These are phyloP conservation scores for Drosophila murphyi DNA, from an alignment of 1,140 invertebrate genomes.

Conservation along the genomic window DNA sequence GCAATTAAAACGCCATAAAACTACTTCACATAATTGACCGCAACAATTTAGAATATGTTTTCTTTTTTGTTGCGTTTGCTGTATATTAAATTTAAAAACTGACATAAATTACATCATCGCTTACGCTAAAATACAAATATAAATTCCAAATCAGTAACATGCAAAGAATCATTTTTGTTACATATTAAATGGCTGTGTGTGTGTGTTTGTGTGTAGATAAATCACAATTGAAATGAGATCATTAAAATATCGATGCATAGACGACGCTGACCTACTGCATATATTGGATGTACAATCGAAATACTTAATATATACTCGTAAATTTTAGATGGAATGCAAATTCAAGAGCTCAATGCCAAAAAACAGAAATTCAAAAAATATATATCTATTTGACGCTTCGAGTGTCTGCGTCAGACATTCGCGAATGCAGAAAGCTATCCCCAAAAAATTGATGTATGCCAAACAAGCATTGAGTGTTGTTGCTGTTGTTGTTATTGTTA, in stretches of 20 bases:
- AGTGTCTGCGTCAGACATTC: conserved; percentile 70
- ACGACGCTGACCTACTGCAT: conserved; percentile 45
- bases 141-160: background rate
- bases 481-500: no score
- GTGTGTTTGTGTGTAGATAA: background rate
- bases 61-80: conserved; percentile 31
- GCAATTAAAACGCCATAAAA: conserved; percentile 75
- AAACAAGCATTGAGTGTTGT: conserved; percentile 52
- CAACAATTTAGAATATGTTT: conserved; percentile 53
- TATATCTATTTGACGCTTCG: conserved; percentile 52
- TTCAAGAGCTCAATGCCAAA: conserved; percentile 8
- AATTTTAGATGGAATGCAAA: conserved; percentile 44
- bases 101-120: conserved; percentile 79
- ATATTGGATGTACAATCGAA: conserved; percentile 28
- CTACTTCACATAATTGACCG: conserved; percentile 73
- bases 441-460: conserved; percentile 74
- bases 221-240: conserved; percentile 19
- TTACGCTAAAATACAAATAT: conserved; percentile 38
- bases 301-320: conserved; percentile 10
- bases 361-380: conserved; percentile 9
- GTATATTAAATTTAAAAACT: conserved; percentile 73
- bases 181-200: background rate
- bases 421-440: conserved; percentile 43
- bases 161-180: background rate
- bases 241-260: conserved; percentile 40